phyloP scores from a whole-genome alignment of 2,888 invertebrate species.

The Chaetogeoica ovagalla region DNA sequence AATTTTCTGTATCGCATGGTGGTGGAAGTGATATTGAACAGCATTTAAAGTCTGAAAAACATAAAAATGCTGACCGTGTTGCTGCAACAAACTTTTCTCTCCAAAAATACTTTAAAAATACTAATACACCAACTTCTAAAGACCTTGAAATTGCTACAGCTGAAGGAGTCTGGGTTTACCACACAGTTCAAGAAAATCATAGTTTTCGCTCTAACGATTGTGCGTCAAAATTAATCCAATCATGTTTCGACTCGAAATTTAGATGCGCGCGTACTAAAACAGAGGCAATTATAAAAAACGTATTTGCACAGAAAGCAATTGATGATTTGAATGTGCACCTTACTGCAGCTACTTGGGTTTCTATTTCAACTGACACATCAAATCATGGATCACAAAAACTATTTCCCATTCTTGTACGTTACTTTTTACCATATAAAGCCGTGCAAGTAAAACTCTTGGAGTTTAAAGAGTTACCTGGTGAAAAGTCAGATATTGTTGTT shows the following conservation, averaged over 20 bases:
- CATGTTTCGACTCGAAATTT: slow-evolving; percentile 54
- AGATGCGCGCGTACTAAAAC: slow-evolving; percentile 35
- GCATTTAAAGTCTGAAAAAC: slow-evolving; percentile 17
- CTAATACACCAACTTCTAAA: slow-evolving; percentile 27
- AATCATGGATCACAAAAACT: slow-evolving; percentile 16
- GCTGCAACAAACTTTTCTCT: background rate
- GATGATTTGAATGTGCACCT: slow-evolving; percentile 14
- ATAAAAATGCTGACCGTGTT: slow-evolving; percentile 13
- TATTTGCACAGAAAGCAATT: slow-evolving; percentile 10
- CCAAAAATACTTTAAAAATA: background rate
- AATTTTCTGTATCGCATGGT: slow-evolving; percentile 12
- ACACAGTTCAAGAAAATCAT: slow-evolving; percentile 56
- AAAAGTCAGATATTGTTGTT: slow-evolving; percentile 47
- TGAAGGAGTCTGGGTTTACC: slow-evolving; percentile 56
- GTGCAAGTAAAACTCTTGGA: slow-evolving; percentile 53
- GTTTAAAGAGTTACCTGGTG: slow-evolving; percentile 39
- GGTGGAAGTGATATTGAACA: slow-evolving; percentile 10
- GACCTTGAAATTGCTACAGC: slow-evolving; percentile 55
- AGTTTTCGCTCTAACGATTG: slow-evolving; percentile 56
- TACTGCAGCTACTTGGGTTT: background rate
- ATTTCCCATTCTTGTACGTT: background rate
- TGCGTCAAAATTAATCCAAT: slow-evolving; percentile 55
- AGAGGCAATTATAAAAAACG: slow-evolving; percentile 31
- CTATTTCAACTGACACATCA: slow-evolving; percentile 7
- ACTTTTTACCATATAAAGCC: slow-evolving; percentile 38